Evolutionary conservation across 2,113 vertebrate genomes (phyloP).

Genomic region (Charadrius vociferus): DNA sequence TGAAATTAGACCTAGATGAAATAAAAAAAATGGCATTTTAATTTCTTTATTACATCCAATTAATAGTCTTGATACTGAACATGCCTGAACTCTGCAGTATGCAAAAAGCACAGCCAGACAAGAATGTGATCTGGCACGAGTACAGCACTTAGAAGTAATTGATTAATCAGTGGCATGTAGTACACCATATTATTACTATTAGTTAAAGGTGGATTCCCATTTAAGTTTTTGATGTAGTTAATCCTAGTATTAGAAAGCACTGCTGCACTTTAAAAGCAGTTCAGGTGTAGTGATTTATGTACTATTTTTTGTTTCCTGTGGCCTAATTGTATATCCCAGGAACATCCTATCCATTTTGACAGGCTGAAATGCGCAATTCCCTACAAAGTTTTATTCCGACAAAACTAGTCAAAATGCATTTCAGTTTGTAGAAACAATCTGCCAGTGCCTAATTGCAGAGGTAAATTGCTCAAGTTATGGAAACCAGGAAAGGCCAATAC

Average conservation of each 20-base stretch:
- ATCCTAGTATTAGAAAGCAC: neutral
- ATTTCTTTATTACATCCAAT: neutral
- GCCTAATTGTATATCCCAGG: neutral
- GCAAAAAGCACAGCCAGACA: neutral
- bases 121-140: neutral
- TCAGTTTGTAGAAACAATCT: constrained; percentile 13
- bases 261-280: neutral
- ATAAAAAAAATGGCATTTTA: neutral
- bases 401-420: constrained; percentile 25
- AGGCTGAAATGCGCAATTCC: neutral
- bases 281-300: neutral
- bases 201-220: neutral
- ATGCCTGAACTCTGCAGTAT: neutral
- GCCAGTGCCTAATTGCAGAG: neutral
- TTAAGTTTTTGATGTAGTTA: neutral
- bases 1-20: neutral
- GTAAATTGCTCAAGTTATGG: neutral
- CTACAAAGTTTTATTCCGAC: neutral
- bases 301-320: neutral
- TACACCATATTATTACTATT: neutral
- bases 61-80: neutral
- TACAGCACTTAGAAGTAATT: neutral
- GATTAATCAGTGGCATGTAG: neutral
- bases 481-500: neutral
- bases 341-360: neutral